Percentiles rank a stretch among this genome's conserved stretches.
These are phyloP conservation scores for Cosmia pyralina DNA, from an alignment of 2,888 invertebrate species.

Conservation along the genomic window DNA sequence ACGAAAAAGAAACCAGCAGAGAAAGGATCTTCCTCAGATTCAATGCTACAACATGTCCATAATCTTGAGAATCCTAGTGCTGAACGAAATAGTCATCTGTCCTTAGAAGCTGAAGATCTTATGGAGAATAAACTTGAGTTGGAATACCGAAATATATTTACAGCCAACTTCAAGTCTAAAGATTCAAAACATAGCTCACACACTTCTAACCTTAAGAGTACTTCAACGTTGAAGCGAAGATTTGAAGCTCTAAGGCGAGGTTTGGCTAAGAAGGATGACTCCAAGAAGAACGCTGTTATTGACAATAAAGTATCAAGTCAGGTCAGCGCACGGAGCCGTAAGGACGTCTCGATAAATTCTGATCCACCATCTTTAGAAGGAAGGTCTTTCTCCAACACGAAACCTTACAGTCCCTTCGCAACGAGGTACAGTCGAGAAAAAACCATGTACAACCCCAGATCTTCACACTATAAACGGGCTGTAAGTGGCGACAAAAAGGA, in stretches of 20 bases:
- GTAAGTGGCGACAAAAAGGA: constrained; percentile 57
- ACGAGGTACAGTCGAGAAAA: constrained; percentile 43
- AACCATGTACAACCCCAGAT: constrained; percentile 51
- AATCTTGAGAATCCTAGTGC: constrained; percentile 79
- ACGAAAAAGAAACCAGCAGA: constrained; percentile 23
- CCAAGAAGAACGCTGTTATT: constrained; percentile 65
- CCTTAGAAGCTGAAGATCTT: constrained; percentile 65
- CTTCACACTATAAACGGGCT: constrained; percentile 54
- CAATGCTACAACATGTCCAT: constrained; percentile 80
- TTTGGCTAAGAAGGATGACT: constrained; percentile 74
- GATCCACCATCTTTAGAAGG: constrained; percentile 82
- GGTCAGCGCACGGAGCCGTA: constrained; percentile 67
- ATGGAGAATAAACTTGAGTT: constrained; percentile 83
- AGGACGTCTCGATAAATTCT: constrained; percentile 80
- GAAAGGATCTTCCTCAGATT: constrained; percentile 78
- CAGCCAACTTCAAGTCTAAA: constrained; percentile 69
- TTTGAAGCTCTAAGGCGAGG: constrained; percentile 80
- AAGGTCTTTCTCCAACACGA: constrained; percentile 75
- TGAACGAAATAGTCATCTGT: constrained; percentile 69
- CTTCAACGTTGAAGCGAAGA: constrained; percentile 76
- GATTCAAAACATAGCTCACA: constrained; percentile 67
- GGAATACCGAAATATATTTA: constrained; percentile 80
- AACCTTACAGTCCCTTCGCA: constrained; percentile 69
- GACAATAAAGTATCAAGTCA: constrained; percentile 65
- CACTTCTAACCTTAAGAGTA: constrained; percentile 72